phyloP scores from a whole-genome alignment of 2,797 vertebrate genomes.

The Gallirallus australis region DNA sequence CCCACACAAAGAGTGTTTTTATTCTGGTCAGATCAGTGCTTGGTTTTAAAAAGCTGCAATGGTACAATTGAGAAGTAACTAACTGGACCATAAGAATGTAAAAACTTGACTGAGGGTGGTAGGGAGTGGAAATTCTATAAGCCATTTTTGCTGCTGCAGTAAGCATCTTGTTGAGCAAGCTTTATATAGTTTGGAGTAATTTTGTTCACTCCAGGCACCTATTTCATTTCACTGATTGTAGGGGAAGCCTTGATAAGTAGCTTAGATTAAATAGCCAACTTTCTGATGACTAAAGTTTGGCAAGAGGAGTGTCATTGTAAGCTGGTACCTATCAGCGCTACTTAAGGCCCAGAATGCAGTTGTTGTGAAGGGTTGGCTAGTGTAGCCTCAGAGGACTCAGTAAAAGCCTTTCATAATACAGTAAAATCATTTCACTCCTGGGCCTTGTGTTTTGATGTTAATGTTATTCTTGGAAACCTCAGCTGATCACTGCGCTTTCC shows the following conservation, averaged over 20 bases:
- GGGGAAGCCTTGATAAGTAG: background rate
- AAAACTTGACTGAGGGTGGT: background rate
- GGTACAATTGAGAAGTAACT: background rate
- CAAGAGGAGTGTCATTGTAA: background rate
- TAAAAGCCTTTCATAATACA: background rate
- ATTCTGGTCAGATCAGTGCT: background rate
- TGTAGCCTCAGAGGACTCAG: background rate
- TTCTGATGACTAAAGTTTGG: background rate
- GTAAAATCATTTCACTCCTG: conserved; percentile 1
- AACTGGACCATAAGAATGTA: background rate
- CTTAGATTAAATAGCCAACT: background rate
- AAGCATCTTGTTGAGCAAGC: background rate
- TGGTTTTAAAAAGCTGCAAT: background rate
- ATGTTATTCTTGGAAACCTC: conserved; percentile 14
- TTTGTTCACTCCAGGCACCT: background rate
- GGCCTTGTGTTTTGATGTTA: background rate
- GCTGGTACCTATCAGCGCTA: background rate
- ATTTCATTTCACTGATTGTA: background rate
- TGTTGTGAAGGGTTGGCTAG: background rate
- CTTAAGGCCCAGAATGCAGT: background rate
- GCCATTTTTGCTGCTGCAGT: background rate
- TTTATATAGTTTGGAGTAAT: background rate
- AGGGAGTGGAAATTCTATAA: background rate
- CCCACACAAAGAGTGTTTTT: background rate
- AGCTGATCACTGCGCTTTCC: background rate